phyloP scores from a whole-genome alignment of 2,888 invertebrate genomes.

The Drosophila lutescens region DNA sequence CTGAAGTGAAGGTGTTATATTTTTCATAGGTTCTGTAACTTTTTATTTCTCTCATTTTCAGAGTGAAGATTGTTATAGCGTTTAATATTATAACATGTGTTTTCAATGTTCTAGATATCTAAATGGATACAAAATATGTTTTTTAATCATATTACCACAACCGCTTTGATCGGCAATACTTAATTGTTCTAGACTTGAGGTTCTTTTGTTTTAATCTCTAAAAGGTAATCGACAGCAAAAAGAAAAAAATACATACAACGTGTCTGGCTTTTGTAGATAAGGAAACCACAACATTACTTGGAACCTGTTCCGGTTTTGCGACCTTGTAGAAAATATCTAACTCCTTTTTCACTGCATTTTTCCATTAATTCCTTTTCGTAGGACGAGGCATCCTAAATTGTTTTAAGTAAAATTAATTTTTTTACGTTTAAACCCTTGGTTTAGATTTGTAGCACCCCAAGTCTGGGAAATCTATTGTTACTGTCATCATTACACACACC shows the following conservation, averaged over 20 bases:
- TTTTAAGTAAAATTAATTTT: not conserved
- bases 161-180: not conserved
- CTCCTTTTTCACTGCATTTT: not conserved
- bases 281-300: slow-evolving; percentile 18
- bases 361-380: not conserved
- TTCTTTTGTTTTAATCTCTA: slow-evolving; percentile 13
- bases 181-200: not conserved
- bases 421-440: too few species aligned
- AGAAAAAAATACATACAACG: not conserved
- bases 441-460: not conserved
- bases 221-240: slow-evolving; percentile 1
- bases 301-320: slow-evolving; percentile 3
- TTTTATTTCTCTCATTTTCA: too few species aligned
- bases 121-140: not conserved
- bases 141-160: not conserved
- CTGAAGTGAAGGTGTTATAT: too few species aligned
- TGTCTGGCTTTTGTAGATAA: slow-evolving; percentile 25
- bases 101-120: not conserved
- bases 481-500: not conserved
- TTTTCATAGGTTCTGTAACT: too few species aligned
- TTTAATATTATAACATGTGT: not conserved
- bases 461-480: not conserved
- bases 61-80: too few species aligned
- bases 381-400: too few species aligned
- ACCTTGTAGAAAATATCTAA: slow-evolving; percentile 1